Conservation (phyloP, 2,888 invertebrate genomes). For the Maniola hyperantus region DNA sequence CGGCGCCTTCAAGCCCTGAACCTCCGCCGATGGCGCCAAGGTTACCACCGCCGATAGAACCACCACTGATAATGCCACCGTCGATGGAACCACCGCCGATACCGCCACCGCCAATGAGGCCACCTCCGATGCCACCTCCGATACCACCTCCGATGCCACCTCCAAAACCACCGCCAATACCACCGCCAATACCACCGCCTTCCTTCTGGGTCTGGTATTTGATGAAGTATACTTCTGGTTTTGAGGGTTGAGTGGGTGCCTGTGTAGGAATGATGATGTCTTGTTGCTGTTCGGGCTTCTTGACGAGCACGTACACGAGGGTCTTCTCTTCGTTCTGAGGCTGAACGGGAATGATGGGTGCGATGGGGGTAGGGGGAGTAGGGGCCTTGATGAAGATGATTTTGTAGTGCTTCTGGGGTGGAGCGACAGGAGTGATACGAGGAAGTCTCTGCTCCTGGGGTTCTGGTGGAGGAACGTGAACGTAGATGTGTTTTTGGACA, state of each 20-base stretch:
- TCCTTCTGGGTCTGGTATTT: conserved; percentile 88
- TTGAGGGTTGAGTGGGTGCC: conserved; percentile 91
- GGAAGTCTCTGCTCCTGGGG: conserved; percentile 87
- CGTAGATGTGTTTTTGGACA: conserved; percentile 94
- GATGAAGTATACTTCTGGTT: conserved; percentile 96
- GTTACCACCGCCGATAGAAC: conserved; percentile 52
- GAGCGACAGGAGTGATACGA: conserved; percentile 85
- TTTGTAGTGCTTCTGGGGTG: conserved; percentile 94
- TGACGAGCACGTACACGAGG: conserved; percentile 93
- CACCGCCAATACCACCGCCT: conserved; percentile 49
- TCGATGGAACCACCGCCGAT: conserved; percentile 57
- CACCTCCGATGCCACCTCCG: conserved; percentile 62
- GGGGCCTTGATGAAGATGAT: conserved; percentile 97
- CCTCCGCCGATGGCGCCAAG: conserved; percentile 54
- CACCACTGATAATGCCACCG: conserved; percentile 55
- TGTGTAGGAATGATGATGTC: conserved; percentile 90
- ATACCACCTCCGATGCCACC: conserved; percentile 59
- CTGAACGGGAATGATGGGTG: conserved; percentile 90
- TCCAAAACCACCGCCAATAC: conserved; percentile 35
- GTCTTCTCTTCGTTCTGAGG: conserved; percentile 94
- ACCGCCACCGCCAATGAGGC: conserved; percentile 59
- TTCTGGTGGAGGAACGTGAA: conserved; percentile 94
- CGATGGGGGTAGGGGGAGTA: conserved; percentile 90
- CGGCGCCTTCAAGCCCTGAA: conserved; percentile 50
- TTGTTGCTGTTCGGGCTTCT: conserved; percentile 93